phyloP scores from a whole-genome alignment of 2,888 invertebrate genomes.

The Myathropa florea region DNA sequence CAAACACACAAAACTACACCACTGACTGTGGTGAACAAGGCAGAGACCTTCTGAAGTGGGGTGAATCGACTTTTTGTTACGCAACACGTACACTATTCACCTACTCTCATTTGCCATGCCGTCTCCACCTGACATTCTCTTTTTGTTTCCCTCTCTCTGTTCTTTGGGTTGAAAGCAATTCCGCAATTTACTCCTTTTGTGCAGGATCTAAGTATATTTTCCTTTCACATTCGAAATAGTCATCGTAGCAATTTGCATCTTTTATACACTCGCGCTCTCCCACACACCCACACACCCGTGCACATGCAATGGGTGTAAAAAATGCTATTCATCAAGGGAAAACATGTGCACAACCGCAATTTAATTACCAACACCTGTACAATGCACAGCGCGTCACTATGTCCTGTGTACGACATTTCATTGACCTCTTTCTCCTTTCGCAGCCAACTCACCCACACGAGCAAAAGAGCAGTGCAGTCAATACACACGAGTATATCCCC shows the following conservation, averaged over 20 bases:
- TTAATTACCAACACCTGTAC: conserved; percentile 59
- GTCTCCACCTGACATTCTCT: not conserved
- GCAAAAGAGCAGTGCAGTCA: not conserved
- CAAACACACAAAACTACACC: not conserved
- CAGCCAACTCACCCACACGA: conserved; percentile 30
- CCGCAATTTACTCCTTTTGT: conserved; percentile 24
- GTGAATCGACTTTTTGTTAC: conserved; percentile 32
- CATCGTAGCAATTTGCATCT: conserved; percentile 15
- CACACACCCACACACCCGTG: not conserved
- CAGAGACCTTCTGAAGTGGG: conserved; percentile 1
- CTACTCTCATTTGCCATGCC: not conserved
- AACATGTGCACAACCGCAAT: conserved; percentile 46
- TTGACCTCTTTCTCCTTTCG: conserved; percentile 77
- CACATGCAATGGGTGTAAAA: conserved; percentile 25
- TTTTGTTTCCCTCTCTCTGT: not conserved
- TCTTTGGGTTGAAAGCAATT: not conserved
- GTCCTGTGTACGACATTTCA: conserved; percentile 73
- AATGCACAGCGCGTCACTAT: not conserved
- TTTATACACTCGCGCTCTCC: conserved; percentile 1
- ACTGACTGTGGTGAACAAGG: not conserved
- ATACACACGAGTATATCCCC: not conserved
- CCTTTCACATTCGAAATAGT: conserved; percentile 11
- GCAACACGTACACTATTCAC: conserved; percentile 9
- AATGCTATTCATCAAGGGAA: conserved; percentile 71
- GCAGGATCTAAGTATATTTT: not conserved